phyloP scores from a whole-genome alignment of 2,113 vertebrate species.

The Narcine bancroftii region DNA sequence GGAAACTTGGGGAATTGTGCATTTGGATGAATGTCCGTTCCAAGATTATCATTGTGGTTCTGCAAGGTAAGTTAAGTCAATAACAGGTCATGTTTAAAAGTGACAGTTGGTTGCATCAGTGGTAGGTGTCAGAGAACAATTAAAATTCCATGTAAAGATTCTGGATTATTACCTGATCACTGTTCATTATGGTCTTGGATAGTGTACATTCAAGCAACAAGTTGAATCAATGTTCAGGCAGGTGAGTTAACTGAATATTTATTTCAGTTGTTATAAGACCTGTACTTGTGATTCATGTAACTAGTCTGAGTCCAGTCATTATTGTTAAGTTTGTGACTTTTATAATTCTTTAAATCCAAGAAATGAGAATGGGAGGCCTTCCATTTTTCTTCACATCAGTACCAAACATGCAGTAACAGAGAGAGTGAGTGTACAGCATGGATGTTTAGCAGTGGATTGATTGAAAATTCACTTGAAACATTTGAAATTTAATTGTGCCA shows the following conservation, averaged over 20 bases:
- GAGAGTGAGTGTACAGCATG: not conserved
- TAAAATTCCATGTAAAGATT: constrained; percentile 14
- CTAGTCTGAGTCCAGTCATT: not conserved
- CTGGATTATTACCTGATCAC: not conserved
- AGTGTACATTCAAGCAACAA: not conserved
- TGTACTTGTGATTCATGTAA: not conserved
- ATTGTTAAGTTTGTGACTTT: not conserved
- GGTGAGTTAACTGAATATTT: not conserved
- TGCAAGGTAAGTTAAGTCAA: not conserved
- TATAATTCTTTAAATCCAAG: not conserved
- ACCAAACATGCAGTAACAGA: not conserved
- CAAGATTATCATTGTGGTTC: not conserved
- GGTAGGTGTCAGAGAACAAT: not conserved
- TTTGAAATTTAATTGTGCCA: too few species aligned
- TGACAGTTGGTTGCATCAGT: constrained; percentile 28
- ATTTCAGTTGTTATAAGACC: not conserved
- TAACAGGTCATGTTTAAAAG: not conserved
- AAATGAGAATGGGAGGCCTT: not conserved
- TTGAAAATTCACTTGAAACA: not conserved
- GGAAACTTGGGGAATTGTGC: too few species aligned
- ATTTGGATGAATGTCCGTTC: too few species aligned
- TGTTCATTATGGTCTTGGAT: not conserved
- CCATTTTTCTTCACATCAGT: not conserved
- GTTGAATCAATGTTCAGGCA: not conserved
- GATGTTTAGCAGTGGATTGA: not conserved